Percentiles rank a stretch among this genome's conserved stretches.
phyloP scores from a whole-genome alignment of 2,797 vertebrate species.

The Ataeniobius toweri region DNA sequence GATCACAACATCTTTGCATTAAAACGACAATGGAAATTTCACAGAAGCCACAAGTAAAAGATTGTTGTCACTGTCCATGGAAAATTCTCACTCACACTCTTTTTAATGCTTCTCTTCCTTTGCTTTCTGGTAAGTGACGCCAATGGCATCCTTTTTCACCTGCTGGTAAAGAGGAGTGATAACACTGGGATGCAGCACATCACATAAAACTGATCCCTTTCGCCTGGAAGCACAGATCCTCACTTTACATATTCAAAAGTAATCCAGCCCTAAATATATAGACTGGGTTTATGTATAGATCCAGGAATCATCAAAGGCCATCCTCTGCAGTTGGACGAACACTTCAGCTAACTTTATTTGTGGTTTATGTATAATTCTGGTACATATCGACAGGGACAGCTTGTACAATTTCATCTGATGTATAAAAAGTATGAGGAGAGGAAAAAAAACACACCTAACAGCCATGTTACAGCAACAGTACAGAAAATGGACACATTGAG shows the following conservation, averaged over 20 bases:
- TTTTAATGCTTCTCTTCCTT: slow-evolving; percentile 40
- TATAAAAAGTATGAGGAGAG: slow-evolving; percentile 85
- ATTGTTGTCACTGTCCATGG: slow-evolving; percentile 50
- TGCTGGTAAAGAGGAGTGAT: slow-evolving; percentile 57
- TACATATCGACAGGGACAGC: slow-evolving; percentile 73
- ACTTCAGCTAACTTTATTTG: slow-evolving; percentile 91
- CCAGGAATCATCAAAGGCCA: slow-evolving; percentile 87
- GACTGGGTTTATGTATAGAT: slow-evolving; percentile 89
- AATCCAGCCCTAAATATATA: slow-evolving; percentile 86
- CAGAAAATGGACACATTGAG: neutral
- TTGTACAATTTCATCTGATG: slow-evolving; percentile 86
- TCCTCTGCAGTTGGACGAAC: slow-evolving; percentile 87
- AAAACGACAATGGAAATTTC: slow-evolving; percentile 34
- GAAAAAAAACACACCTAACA: slow-evolving; percentile 80
- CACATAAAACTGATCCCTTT: slow-evolving; percentile 73
- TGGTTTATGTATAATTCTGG: slow-evolving; percentile 87
- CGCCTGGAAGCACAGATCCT: slow-evolving; percentile 80
- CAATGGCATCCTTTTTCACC: slow-evolving; percentile 64
- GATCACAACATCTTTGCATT: slow-evolving; percentile 11
- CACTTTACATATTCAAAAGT: slow-evolving; percentile 91
- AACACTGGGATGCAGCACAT: slow-evolving; percentile 68
- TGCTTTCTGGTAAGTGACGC: slow-evolving; percentile 54
- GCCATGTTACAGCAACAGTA: slow-evolving; percentile 66
- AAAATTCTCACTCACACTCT: slow-evolving; percentile 24
- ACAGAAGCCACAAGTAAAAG: slow-evolving; percentile 48